Evolutionary conservation across 1,140 invertebrate species (phyloP), one percentile per base, ranked within the genome.

Genomic region (Drosophila carrolli): DNA sequence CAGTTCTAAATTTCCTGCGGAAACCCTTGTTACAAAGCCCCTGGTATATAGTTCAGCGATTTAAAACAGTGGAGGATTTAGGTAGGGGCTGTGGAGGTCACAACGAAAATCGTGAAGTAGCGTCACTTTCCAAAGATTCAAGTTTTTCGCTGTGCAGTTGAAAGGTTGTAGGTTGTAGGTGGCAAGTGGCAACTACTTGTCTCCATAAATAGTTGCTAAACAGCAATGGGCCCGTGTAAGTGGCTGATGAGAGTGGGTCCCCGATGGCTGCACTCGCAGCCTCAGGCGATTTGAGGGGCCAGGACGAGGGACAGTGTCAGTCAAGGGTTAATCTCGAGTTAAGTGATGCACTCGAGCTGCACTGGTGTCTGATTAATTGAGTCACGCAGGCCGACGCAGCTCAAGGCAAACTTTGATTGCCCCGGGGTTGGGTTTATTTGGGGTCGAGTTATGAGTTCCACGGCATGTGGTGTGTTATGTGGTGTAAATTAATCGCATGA

Each of bases 161-260:
- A 2, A 51, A n/a, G 16, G 16, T 27, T 43, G 63, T 62, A 41
- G 23, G 41, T 54, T 43, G 63, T 62, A 41, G 23, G 41, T 54
- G 70, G 40, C 47, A 71, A 19, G 55, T 35, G 70, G 40, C 47
- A 71, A 19, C 51, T 58, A 58, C 65, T 75, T 71, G 55, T 37
- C 47, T 43, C 63, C 57, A 65, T 75, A 82, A 77, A 82, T 83
- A 70, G 80, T 70, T 78, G 55, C 80, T 77, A 50, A 74, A 68
- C 74, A 77, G 68, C 40, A 54, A 41, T 57, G 38, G 13, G 27
- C 38, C 35, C 40, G 38, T 57, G 57, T 47, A 78, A 46, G 54
- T 62, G 44, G 19, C 40, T 56, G 54, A 61, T 76, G 67, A 38
- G 48, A 62, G 66, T 66, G 53, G 59, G 58, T 53, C 41, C 41